Evolutionary conservation across 2,797 vertebrate genomes (phyloP).

Genomic region (Platyrinchus mystaceus): DNA sequence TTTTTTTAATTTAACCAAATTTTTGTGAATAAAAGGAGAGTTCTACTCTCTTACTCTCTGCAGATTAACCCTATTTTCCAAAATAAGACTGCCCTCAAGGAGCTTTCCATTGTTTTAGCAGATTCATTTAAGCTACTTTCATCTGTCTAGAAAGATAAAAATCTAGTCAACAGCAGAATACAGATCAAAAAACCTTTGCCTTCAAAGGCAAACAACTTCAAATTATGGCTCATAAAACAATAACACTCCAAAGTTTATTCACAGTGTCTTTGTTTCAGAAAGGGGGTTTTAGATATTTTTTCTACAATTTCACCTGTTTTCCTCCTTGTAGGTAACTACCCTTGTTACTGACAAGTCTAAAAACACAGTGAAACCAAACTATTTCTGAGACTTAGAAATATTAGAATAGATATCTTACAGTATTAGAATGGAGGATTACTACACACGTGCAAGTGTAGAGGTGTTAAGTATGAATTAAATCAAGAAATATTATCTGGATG

Average conservation of each 20-base stretch:
- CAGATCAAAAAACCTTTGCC: slow-evolving; percentile 13
- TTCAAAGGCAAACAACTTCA: neutral
- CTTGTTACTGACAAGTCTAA: neutral
- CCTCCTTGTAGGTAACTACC: neutral
- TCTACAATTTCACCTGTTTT: neutral
- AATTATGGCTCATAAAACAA: neutral
- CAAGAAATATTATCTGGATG: neutral
- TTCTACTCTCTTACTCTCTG: neutral
- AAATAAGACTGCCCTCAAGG: neutral
- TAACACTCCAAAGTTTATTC: neutral
- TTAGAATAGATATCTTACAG: neutral
- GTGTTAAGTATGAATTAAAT: neutral
- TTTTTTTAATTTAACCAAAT: neutral
- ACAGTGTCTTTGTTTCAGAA: neutral
- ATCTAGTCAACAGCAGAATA: slow-evolving; percentile 8
- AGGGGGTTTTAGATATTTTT: neutral
- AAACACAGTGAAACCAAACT: neutral
- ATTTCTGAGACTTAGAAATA: neutral
- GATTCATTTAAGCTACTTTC: neutral
- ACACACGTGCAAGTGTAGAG: neutral
- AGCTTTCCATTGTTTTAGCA: neutral
- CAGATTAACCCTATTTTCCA: neutral
- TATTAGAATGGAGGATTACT: neutral
- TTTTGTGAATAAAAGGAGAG: neutral
- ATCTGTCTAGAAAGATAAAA: slow-evolving; percentile 8